These are phyloP conservation scores for Echinarachnius parma DNA, from an alignment of 53 echinoderm and acorn worm species.

Conservation along the genomic window DNA sequence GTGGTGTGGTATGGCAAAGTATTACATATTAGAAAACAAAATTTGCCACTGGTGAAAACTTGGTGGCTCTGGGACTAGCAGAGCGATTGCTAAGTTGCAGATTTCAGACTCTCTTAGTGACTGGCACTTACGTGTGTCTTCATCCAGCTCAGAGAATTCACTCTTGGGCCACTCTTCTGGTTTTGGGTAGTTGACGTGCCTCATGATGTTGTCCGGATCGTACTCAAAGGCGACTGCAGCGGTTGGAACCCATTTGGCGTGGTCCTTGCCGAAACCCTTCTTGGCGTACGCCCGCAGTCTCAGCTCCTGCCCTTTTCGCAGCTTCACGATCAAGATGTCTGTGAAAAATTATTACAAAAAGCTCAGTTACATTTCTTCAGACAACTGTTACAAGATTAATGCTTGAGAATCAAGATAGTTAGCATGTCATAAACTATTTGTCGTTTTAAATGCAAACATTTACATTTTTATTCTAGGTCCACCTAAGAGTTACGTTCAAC, in stretches of 20 bases:
- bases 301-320: slow-evolving; percentile 89
- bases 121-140: slow-evolving; percentile 67
- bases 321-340: slow-evolving; percentile 97
- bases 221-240: slow-evolving; percentile 96
- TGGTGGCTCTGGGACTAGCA: no score
- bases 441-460: no score
- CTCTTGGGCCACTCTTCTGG: slow-evolving; percentile 97
- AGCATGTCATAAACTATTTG: no score
- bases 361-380: not conserved
- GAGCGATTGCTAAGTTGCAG: not conserved
- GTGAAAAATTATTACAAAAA: no score
- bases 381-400: no score
- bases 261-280: slow-evolving; percentile 98
- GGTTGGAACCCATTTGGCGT: slow-evolving; percentile 94
- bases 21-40: no score
- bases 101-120: not conserved
- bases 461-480: no score
- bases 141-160: slow-evolving; percentile 79
- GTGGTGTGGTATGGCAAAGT: no score
- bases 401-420: no score
- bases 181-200: slow-evolving; percentile 85
- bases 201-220: slow-evolving; percentile 86
- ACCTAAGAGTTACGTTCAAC: no score
- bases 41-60: no score
- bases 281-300: slow-evolving; percentile 86